These are phyloP conservation scores for Macrophya annulata DNA, from an alignment of 2,888 invertebrate genomes.

Conservation along the genomic window DNA sequence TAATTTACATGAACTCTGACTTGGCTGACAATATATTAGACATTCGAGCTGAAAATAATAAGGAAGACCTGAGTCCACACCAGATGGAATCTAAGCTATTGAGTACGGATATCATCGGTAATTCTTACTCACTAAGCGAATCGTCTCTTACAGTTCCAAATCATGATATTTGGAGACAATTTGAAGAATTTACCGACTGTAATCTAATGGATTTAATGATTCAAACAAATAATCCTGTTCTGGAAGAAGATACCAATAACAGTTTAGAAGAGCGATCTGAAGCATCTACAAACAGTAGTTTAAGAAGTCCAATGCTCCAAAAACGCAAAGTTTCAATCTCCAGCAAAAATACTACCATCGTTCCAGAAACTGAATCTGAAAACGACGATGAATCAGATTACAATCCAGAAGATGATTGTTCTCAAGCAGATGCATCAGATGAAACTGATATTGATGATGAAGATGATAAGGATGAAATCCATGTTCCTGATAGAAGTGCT, in stretches of 20 bases:
- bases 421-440: neutral
- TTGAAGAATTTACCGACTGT: neutral
- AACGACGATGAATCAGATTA: constrained; percentile 21
- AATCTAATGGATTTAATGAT: neutral
- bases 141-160: neutral
- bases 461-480: neutral
- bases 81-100: neutral
- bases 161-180: constrained; percentile 11
- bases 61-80: neutral
- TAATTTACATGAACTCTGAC: neutral
- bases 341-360: neutral
- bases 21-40: neutral
- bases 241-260: neutral
- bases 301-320: neutral
- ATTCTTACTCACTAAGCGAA: constrained; percentile 7
- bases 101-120: neutral
- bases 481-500: neutral
- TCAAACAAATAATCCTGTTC: neutral
- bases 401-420: neutral
- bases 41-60: neutral
- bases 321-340: neutral
- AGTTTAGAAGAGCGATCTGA: neutral
- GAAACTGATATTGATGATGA: neutral
- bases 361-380: neutral
- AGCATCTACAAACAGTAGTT: neutral